Conservation (phyloP, 2,113 vertebrate genomes). For the Amphiprion percula region DNA sequence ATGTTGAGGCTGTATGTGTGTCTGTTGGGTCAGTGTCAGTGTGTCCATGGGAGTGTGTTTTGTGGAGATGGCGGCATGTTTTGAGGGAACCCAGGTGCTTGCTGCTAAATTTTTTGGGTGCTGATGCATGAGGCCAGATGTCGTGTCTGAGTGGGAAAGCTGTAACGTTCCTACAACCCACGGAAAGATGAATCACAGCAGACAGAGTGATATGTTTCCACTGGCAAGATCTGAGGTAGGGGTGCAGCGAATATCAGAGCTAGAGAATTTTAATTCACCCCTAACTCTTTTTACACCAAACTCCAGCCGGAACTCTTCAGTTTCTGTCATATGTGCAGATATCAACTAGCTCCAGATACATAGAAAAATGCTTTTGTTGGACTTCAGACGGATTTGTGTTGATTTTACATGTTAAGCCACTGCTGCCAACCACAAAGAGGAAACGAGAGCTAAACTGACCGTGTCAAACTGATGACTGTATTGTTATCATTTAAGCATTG, state of each 20-base stretch:
- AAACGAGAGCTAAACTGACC: not conserved
- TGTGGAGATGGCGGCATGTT: not conserved
- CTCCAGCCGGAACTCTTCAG: not conserved
- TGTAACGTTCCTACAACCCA: conserved; percentile 30
- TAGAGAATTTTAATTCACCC: not conserved
- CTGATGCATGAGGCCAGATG: conserved; percentile 28
- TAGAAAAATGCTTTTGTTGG: not conserved
- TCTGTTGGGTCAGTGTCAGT: not conserved
- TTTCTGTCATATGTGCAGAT: not conserved
- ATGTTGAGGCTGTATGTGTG: conserved; percentile 50
- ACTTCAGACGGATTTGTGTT: not conserved
- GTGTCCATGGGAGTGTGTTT: not conserved
- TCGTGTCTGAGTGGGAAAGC: conserved; percentile 38
- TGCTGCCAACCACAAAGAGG: not conserved
- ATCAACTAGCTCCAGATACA: not conserved
- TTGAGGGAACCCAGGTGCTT: conserved; percentile 15
- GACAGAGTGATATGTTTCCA: conserved; percentile 41
- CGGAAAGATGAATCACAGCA: conserved; percentile 63
- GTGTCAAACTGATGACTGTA: too few relatives aligned
- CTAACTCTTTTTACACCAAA: not conserved
- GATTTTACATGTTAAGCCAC: not conserved
- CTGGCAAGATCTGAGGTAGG: conserved; percentile 21
- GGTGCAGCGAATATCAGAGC: not conserved
- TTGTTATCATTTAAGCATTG: not conserved
- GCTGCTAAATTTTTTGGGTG: conserved; percentile 5